A percentile compares a stretch with the other conserved stretches of the same genome.
Evolutionary conservation across 2,888 invertebrate species (phyloP).

Genomic region (Hypolimnas misippus): DNA sequence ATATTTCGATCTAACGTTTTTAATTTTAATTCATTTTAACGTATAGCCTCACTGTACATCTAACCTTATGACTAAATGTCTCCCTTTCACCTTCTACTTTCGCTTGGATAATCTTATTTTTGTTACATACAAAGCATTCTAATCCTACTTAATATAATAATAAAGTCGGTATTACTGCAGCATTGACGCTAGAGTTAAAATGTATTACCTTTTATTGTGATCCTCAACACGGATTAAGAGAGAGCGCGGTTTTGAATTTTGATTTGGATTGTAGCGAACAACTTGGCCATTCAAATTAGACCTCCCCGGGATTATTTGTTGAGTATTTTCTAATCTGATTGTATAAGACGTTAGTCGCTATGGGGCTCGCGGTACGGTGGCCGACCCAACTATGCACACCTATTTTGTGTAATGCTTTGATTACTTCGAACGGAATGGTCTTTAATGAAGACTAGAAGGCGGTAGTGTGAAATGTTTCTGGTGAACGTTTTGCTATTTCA

Average conservation of each 20-base stretch:
- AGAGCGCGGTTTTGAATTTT: constrained; percentile 84
- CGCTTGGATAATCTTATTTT: constrained; percentile 83
- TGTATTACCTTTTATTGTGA: constrained; percentile 85
- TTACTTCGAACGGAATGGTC: constrained; percentile 75
- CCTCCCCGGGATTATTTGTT: constrained; percentile 66
- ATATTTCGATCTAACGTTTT: neutral
- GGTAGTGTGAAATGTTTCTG: constrained; percentile 1
- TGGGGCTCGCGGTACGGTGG: constrained; percentile 57
- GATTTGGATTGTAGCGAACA: constrained; percentile 79
- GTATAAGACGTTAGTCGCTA: constrained; percentile 44
- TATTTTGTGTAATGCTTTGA: constrained; percentile 80
- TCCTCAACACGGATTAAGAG: constrained; percentile 84
- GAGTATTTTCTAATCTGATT: constrained; percentile 57
- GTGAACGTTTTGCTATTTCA: neutral
- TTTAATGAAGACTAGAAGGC: constrained; percentile 74
- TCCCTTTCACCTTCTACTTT: constrained; percentile 84
- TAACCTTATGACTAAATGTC: constrained; percentile 74
- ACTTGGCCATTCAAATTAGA: constrained; percentile 72
- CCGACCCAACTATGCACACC: constrained; percentile 73
- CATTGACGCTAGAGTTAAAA: constrained; percentile 69
- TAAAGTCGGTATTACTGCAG: constrained; percentile 60
- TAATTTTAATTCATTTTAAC: neutral
- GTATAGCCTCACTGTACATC: constrained; percentile 48
- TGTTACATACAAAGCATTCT: constrained; percentile 57
- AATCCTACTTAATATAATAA: constrained; percentile 52